Evolutionary conservation across 1,140 invertebrate species (phyloP), one percentile per base, ranked within the genome.

Genomic region (Tetragnatha versicolor): DNA sequence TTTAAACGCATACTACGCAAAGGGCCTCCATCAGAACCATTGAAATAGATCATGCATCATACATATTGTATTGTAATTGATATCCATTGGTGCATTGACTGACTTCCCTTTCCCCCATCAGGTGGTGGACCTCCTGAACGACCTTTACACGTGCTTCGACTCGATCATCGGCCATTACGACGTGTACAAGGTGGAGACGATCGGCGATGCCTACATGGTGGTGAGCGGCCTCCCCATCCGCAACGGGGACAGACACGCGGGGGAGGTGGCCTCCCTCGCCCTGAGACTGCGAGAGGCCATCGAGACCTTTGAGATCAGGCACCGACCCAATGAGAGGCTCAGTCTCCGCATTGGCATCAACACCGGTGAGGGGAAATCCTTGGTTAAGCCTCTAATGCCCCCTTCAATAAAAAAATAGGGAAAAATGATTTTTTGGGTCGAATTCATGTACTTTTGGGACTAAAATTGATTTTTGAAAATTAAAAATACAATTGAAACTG

Each of bases 201-300:
- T 91, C 60, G 90, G 90, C 0, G 90, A 92, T 81, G 90, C 90
- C 3, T 92, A 92, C 82, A 91, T 92, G 90, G 90, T 91, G 12
- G 92, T 91, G 0, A 90, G 89, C 25, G 92, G 92, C 3, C 85
- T 93, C 1, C 91, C 92, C 0, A 87, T 82, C 22, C 84, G 90
- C 31, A 90, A 90, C 80, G 89, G 88, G 4, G 83, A 86, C 33
- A 84, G 84, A 22, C 94, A 95, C 85, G 93, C 93, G 0, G 91
- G 91, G 0, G 92, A 96, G 86, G 91, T 96, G 35, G 93, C 92
- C 0, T 93, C 91, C 7, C 90, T 95, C 88, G 92, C 93, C 0
- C 85, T 95, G 2, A 90, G 92, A 84, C 86, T 95, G 14, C 85
- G 94, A 14, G 88, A 89, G 25, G 89, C 89, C 14, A 91, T 94